Percentiles rank a stretch among this genome's conserved stretches.
Evolutionary conservation across 2,113 vertebrate species (phyloP).

Genomic region (Gracilinanus agilis): DNA sequence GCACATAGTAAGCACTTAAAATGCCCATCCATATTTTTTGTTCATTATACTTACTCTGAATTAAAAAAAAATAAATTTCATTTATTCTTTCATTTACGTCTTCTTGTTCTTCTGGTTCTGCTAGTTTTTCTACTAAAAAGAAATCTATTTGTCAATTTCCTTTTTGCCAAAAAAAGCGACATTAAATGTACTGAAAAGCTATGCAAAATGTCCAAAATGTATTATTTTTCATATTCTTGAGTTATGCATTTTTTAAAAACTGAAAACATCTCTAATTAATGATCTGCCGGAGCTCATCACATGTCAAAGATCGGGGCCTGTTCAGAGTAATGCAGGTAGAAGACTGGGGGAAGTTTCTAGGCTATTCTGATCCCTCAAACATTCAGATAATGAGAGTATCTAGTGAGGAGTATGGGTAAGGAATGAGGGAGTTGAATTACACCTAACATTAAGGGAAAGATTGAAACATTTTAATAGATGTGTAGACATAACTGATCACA

Average conservation of each 20-base stretch:
- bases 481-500: not conserved
- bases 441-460: not conserved
- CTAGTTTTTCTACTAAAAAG: not conserved
- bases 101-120: not conserved
- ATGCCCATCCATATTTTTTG: not conserved
- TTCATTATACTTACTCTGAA: not conserved
- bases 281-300: not conserved
- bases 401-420: not conserved
- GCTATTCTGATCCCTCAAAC: too few relatives aligned
- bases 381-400: too few relatives aligned
- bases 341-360: too few relatives aligned
- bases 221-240: not conserved
- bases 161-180: not conserved
- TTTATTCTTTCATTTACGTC: not conserved
- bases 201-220: not conserved
- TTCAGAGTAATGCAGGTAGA: too few relatives aligned
- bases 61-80: too few relatives aligned
- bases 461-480: not conserved
- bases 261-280: not conserved
- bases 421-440: not conserved
- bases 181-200: not conserved
- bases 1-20: not conserved
- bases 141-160: not conserved
- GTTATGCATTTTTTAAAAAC: not conserved
- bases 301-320: too few relatives aligned